A percentile compares a stretch with the other conserved stretches of the same genome.
Conservation (phyloP, 2,113 vertebrate genomes). For the Vireo altiloquus region DNA sequence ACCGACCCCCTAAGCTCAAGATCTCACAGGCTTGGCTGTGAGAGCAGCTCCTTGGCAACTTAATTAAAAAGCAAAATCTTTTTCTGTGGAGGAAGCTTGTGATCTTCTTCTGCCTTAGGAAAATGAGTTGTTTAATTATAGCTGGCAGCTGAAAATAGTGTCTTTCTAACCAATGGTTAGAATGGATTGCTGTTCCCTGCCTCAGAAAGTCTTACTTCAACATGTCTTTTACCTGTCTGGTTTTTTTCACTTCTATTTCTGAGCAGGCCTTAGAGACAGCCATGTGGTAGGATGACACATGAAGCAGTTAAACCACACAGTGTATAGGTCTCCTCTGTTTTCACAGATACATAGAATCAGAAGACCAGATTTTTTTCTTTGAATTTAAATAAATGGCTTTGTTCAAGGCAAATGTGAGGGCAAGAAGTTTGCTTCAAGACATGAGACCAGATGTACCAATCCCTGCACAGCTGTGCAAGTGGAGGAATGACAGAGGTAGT, state of each 20-base stretch:
- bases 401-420: neutral
- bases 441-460: neutral
- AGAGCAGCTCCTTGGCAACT: neutral
- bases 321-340: neutral
- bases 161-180: neutral
- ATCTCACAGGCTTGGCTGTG: neutral
- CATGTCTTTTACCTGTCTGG: neutral
- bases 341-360: neutral
- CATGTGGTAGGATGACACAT: neutral
- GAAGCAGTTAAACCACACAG: neutral
- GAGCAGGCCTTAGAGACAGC: neutral
- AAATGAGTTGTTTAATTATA: constrained; percentile 45
- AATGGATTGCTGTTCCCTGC: neutral
- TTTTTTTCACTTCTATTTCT: constrained; percentile 2
- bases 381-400: neutral
- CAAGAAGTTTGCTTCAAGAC: neutral
- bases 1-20: neutral
- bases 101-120: constrained; percentile 33
- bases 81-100: constrained; percentile 33
- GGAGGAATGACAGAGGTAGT: neutral
- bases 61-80: constrained; percentile 16
- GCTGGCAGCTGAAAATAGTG: constrained; percentile 41
- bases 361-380: neutral
- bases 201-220: neutral
- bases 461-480: neutral